A percentile compares a stretch with the other conserved stretches of the same genome.
These are phyloP conservation scores for Bombus ignitus DNA, from an alignment of 1,140 invertebrate species.

Conservation along the genomic window DNA sequence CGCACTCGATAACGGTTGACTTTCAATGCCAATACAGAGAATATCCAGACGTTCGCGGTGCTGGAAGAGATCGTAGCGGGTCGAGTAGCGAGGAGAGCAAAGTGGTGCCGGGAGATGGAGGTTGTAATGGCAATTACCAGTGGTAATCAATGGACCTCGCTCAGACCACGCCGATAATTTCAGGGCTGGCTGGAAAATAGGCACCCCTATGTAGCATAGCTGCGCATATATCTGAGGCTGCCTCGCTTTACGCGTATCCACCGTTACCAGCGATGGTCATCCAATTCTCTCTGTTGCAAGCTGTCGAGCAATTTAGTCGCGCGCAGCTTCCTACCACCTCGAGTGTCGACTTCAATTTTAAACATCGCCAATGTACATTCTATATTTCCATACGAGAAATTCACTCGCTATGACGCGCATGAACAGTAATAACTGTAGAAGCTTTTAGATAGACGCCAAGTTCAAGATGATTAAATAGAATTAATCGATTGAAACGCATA, in stretches of 20 bases:
- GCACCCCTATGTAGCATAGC: constrained; percentile 27
- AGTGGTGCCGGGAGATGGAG: constrained; percentile 39
- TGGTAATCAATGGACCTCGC: constrained; percentile 75
- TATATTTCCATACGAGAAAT: not conserved
- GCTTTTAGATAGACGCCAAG: not conserved
- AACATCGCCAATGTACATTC: not conserved
- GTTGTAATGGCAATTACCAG: constrained; percentile 72
- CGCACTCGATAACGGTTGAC: constrained; percentile 25
- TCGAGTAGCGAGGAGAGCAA: constrained; percentile 14
- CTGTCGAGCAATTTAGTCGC: constrained; percentile 29
- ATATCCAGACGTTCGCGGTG: constrained; percentile 1
- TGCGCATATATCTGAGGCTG: constrained; percentile 11
- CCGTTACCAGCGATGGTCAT: constrained; percentile 30
- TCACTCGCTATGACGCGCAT: not conserved
- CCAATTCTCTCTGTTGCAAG: constrained; percentile 34
- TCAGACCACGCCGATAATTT: constrained; percentile 74
- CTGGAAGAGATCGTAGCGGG: not conserved
- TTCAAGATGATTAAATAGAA: not conserved
- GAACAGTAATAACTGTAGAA: not conserved
- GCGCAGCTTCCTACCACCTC: not conserved
- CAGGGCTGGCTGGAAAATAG: constrained; percentile 69
- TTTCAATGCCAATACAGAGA: constrained; percentile 32
- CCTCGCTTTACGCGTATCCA: not conserved
- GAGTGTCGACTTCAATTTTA: not conserved
- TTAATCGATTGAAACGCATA: not conserved